phyloP scores from a whole-genome alignment of 30 jellyfish, hydroid and myxozoan genomes.

The Aurelia aurita region DNA sequence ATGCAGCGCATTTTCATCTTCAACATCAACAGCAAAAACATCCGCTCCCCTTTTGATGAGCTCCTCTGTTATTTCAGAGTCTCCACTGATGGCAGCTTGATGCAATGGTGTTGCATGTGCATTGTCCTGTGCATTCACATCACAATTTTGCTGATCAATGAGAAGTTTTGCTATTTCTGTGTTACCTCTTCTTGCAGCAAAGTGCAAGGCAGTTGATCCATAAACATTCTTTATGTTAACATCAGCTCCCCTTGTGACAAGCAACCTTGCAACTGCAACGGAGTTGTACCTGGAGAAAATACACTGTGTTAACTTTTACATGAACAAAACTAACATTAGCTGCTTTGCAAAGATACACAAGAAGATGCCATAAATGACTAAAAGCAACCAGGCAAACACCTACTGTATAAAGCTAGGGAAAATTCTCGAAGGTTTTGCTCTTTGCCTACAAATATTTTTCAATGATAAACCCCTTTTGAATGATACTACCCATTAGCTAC shows the following conservation, averaged over 20 bases:
- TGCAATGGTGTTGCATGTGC: conserved; percentile 84
- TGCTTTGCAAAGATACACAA: too few relatives aligned
- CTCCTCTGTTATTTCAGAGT: conserved; percentile 61
- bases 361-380: too few relatives aligned
- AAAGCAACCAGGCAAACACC: too few relatives aligned
- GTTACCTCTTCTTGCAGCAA: conserved; percentile 86
- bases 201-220: conserved; percentile 91
- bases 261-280: conserved; percentile 70
- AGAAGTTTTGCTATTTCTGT: conserved; percentile 76
- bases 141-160: conserved; percentile 50
- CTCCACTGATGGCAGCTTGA: conserved; percentile 89
- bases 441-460: too few relatives aligned
- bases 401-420: too few relatives aligned
- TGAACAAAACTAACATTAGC: too few relatives aligned
- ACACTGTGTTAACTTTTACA: not conserved
- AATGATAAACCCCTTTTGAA: too few relatives aligned
- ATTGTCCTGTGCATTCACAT: conserved; percentile 67
- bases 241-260: conserved; percentile 76
- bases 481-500: too few relatives aligned
- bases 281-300: conserved; percentile 70
- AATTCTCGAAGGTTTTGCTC: too few relatives aligned
- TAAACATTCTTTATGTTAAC: conserved; percentile 37
- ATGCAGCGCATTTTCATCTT: conserved; percentile 83
- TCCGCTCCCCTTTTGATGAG: conserved; percentile 83
- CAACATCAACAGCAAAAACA: conserved; percentile 66